Evolutionary conservation across 53 echinoderm and acorn worm genomes (phyloP), one percentile per base, ranked within the genome.

Genomic region (Astropecten irregularis): DNA sequence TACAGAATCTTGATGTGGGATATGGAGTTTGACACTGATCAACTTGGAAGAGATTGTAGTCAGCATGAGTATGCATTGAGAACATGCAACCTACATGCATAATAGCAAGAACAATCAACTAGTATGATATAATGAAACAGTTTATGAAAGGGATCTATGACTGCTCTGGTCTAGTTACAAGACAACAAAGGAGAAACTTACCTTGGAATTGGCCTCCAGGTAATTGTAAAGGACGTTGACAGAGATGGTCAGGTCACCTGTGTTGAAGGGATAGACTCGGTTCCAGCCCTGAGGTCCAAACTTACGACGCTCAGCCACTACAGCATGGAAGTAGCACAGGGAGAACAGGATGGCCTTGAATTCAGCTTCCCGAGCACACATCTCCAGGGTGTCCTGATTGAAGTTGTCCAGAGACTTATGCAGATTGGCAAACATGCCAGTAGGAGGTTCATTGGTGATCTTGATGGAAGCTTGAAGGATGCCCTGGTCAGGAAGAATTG

Each of bases 361-460:
- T 88, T 99, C 99, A 3, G 92, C 94, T 89, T 99, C 94, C 30
- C 94, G 89, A 72, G 97, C 93, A 40, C 97, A 96, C 97, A 96
- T 96, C 93, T 96, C 97, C 73, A 96, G 76, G 0, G 97, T 96
- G 56, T 96, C 97, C 73, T 96, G 97, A 84, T 92, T 83, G 84
- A 96, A 96, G 88, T 96, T 96, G 67, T 92, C 77, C 68, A 96
- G 85, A 2, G 97, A 83, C 83, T 96, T 96, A 84, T 96, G 97
- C 36, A 96, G 91, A 86, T 96, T 96, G 70, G 97, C 97, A 72
- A 94, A 94, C 97, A 96, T 96, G 59, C 97, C 97, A 0, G 97
- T 99, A n/a, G 99, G 99, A 5, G 99, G 99, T 54, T 99, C 99
- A 63, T 94, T 99, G 84, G 99, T 99, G 90, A 99, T 99, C 90